phyloP scores from a whole-genome alignment of 2,888 invertebrate species.

The Hypsopygia costalis region DNA sequence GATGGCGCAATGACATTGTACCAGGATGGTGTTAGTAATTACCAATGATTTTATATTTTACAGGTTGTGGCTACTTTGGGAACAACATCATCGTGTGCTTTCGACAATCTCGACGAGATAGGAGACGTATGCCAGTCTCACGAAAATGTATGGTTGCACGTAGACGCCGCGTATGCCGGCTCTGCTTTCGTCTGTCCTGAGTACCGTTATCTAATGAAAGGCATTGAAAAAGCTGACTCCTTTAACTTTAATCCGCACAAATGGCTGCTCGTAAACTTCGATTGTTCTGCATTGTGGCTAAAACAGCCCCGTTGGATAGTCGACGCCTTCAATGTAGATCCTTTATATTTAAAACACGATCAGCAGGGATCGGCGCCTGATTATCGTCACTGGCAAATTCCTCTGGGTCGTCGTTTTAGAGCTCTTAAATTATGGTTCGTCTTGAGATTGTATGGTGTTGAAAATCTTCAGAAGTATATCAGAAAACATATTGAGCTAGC shows the following conservation, averaged over 20 bases:
- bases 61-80: slow-evolving; percentile 94
- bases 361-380: slow-evolving; percentile 94
- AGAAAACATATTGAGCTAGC: slow-evolving; percentile 92
- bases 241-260: slow-evolving; percentile 99
- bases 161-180: slow-evolving; percentile 98
- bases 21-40: too few species aligned
- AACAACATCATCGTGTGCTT: slow-evolving; percentile 97
- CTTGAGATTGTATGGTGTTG: slow-evolving; percentile 91
- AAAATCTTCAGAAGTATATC: slow-evolving; percentile 92
- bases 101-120: slow-evolving; percentile 93
- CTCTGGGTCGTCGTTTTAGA: slow-evolving; percentile 94
- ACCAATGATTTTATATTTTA: slow-evolving; percentile 13
- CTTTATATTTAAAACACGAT: slow-evolving; percentile 96
- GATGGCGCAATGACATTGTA: too few species aligned
- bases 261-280: slow-evolving; percentile 99
- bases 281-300: slow-evolving; percentile 99
- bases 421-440: slow-evolving; percentile 98
- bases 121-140: slow-evolving; percentile 92
- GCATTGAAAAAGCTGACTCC: slow-evolving; percentile 94
- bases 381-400: slow-evolving; percentile 98
- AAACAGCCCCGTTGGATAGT: slow-evolving; percentile 94
- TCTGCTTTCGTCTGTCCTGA: slow-evolving; percentile 98
- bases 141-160: slow-evolving; percentile 91
- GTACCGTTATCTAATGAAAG: slow-evolving; percentile 93
- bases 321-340: slow-evolving; percentile 98